Evolutionary conservation across 2,113 vertebrate species (phyloP).

Genomic region (Paratilapia polleni): DNA sequence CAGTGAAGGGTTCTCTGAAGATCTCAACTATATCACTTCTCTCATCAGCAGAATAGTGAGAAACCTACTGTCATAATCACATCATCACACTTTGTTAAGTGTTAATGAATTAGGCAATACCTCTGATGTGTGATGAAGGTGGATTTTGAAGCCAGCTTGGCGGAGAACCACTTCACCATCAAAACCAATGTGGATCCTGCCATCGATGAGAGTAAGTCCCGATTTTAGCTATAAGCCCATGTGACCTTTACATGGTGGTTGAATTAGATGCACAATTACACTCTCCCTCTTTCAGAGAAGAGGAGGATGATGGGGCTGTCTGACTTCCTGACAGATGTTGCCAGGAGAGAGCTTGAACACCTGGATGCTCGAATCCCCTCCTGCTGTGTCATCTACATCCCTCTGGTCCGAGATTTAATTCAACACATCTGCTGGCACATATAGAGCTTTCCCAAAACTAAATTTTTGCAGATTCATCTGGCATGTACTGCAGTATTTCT

Average conservation of each 20-base stretch:
- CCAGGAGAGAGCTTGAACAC: constrained; percentile 87
- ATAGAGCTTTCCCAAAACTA: background rate
- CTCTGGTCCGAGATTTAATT: constrained; percentile 80
- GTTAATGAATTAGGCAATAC: background rate
- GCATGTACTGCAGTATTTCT: background rate
- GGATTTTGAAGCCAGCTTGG: constrained; percentile 89
- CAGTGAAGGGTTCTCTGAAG: constrained; percentile 87
- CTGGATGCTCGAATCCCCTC: constrained; percentile 87
- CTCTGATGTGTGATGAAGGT: constrained; percentile 73
- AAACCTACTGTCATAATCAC: background rate
- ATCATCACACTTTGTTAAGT: background rate
- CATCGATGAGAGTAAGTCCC: constrained; percentile 88
- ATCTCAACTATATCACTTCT: constrained; percentile 87
- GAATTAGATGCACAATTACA: background rate
- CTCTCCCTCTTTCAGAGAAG: constrained; percentile 83
- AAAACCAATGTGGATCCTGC: constrained; percentile 89
- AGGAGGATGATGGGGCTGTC: constrained; percentile 90
- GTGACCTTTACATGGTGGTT: background rate
- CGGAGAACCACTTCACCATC: constrained; percentile 89
- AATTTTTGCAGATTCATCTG: background rate
- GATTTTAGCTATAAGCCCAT: background rate
- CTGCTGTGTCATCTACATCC: constrained; percentile 95
- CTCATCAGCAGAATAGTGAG: constrained; percentile 91
- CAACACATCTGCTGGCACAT: background rate
- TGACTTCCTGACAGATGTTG: constrained; percentile 93